Evolutionary conservation across 2,113 vertebrate genomes (phyloP).

Genomic region (Phocoena sinus): DNA sequence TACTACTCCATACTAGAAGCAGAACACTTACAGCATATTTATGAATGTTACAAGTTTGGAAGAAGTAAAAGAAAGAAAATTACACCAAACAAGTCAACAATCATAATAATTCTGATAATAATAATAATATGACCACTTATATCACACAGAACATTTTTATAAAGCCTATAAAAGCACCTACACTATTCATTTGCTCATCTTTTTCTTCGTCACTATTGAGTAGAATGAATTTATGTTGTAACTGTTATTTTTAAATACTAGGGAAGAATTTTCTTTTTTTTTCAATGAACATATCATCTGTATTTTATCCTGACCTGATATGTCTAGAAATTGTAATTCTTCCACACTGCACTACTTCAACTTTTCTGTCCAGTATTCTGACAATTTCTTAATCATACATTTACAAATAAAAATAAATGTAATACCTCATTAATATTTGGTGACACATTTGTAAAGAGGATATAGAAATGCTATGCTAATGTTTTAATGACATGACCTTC

Average conservation of each 20-base stretch:
- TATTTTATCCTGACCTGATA: not conserved
- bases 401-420: not conserved
- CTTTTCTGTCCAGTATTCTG: not conserved
- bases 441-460: not conserved
- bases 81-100: not conserved
- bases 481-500: not conserved
- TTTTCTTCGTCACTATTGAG: not conserved
- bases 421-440: not conserved
- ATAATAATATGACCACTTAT: not conserved
- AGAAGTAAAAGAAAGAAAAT: not conserved
- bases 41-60: not conserved
- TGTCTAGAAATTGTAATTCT: not conserved
- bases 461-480: not conserved
- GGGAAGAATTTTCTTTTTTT: not conserved
- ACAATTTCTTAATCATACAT: not conserved
- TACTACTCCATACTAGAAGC: not conserved
- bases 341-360: not conserved
- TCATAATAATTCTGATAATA: not conserved
- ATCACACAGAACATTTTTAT: not conserved
- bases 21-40: not conserved
- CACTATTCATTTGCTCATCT: not conserved
- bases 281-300: not conserved
- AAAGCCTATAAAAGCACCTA: not conserved
- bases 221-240: not conserved
- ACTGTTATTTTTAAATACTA: not conserved